A percentile compares a stretch with the other conserved stretches of the same genome.
phyloP scores from a whole-genome alignment of 1,140 invertebrate genomes.

The Danaus plexippus region DNA sequence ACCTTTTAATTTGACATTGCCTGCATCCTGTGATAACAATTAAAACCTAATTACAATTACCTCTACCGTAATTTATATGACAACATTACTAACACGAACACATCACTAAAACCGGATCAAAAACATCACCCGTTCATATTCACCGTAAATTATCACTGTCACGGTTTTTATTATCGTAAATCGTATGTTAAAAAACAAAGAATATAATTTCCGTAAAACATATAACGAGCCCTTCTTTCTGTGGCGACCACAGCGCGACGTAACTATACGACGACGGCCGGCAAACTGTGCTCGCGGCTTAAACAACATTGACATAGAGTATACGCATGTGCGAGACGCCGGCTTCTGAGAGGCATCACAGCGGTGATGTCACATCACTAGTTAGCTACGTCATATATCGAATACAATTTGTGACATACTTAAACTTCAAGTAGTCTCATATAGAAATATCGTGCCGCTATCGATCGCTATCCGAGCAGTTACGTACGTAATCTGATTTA shows the following conservation, averaged over 20 bases:
- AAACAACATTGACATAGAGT: slow-evolving; percentile 33
- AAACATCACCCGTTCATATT: neutral
- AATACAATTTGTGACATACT: slow-evolving; percentile 11
- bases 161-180: slow-evolving; percentile 3
- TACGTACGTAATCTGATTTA: too few species aligned
- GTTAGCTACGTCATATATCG: slow-evolving; percentile 15
- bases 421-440: too few species aligned
- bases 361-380: slow-evolving; percentile 34
- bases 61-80: slow-evolving; percentile 1
- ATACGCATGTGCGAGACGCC: slow-evolving; percentile 53
- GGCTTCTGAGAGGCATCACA: slow-evolving; percentile 40
- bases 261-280: slow-evolving; percentile 18
- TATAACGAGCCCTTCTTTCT: slow-evolving; percentile 23
- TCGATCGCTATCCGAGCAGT: too few species aligned
- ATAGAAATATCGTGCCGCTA: too few species aligned
- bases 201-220: too few species aligned
- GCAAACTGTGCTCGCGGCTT: slow-evolving; percentile 24
- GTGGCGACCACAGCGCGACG: slow-evolving; percentile 40
- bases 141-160: neutral
- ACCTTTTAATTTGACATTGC: slow-evolving; percentile 43
- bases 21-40: slow-evolving; percentile 28
- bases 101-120: slow-evolving; percentile 1
- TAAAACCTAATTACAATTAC: slow-evolving; percentile 19
- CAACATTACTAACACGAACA: slow-evolving; percentile 1
- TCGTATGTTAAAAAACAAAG: neutral